Percentiles rank a stretch among this genome's conserved stretches.
Conservation (phyloP, 2,797 vertebrate species). For the Pteronotus mesoamericanus region DNA sequence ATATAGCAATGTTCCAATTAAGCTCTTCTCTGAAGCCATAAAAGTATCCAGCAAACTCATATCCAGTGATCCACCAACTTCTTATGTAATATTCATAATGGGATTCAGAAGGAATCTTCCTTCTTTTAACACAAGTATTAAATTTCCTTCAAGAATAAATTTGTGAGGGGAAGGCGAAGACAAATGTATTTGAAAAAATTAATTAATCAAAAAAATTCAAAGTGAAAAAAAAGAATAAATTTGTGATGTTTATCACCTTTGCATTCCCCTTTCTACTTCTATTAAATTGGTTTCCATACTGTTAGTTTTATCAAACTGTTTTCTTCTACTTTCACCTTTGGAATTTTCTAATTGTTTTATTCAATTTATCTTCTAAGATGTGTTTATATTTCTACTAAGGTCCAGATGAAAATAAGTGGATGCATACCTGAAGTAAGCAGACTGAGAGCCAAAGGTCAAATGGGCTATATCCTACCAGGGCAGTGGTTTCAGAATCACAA, state of each 20-base stretch:
- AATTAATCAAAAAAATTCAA: too few species aligned
- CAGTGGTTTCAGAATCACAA: background rate
- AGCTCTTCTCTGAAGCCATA: slow-evolving; percentile 14
- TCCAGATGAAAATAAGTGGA: background rate
- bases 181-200: too few species aligned
- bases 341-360: slow-evolving; percentile 64
- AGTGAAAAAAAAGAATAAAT: slow-evolving; percentile 58
- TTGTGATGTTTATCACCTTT: slow-evolving; percentile 61
- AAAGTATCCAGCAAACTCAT: slow-evolving; percentile 18
- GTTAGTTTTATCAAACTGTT: slow-evolving; percentile 43
- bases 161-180: too few species aligned
- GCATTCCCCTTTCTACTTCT: slow-evolving; percentile 13
- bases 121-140: slow-evolving; percentile 27
- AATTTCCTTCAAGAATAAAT: slow-evolving; percentile 51
- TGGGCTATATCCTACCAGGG: background rate
- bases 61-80: slow-evolving; percentile 7
- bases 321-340: slow-evolving; percentile 53
- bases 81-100: background rate
- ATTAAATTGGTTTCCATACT: background rate
- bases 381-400: background rate
- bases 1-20: slow-evolving; percentile 37
- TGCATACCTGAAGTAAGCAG: background rate
- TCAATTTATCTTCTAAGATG: slow-evolving; percentile 44
- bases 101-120: slow-evolving; percentile 43
- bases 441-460: background rate